Evolutionary conservation across 1,140 invertebrate species (phyloP).

Genomic region (Caenorhabditis briggsae): DNA sequence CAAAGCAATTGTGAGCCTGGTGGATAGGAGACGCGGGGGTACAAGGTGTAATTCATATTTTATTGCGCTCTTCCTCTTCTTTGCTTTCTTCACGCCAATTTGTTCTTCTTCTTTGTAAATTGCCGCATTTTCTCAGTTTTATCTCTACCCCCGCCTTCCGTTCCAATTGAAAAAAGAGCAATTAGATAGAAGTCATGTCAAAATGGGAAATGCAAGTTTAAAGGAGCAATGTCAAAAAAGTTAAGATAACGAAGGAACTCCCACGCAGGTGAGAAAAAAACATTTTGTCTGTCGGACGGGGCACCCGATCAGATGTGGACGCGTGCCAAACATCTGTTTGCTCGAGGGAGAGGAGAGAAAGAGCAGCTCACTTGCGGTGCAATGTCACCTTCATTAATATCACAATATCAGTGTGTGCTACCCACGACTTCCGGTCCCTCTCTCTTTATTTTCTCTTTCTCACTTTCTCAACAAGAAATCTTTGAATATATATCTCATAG

Average conservation of each 20-base stretch:
- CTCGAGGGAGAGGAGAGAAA: background rate
- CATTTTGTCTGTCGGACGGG: background rate
- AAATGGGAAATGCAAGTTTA: background rate
- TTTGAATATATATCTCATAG: background rate
- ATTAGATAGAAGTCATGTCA: no score
- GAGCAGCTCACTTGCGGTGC: constrained; percentile 17
- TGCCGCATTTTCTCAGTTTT: background rate
- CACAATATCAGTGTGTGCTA: constrained; percentile 51
- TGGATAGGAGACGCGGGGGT: background rate
- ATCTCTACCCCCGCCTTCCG: background rate
- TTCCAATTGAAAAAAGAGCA: background rate
- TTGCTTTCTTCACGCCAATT: constrained; percentile 9
- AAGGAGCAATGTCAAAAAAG: background rate
- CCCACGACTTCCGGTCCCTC: constrained; percentile 38
- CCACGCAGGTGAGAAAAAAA: constrained; percentile 10
- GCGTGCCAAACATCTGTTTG: constrained; percentile 52
- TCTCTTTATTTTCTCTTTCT: background rate
- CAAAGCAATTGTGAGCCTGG: constrained; percentile 12
- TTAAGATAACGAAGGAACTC: constrained; percentile 23
- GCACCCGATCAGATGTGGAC: constrained; percentile 21
- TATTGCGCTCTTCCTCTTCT: constrained; percentile 24
- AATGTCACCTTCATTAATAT: constrained; percentile 53
- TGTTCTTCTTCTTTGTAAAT: constrained; percentile 41
- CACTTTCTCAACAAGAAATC: background rate
- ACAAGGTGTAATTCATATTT: constrained; percentile 55